Conservation (phyloP, 2,888 invertebrate species). For the Buathra laborator region DNA sequence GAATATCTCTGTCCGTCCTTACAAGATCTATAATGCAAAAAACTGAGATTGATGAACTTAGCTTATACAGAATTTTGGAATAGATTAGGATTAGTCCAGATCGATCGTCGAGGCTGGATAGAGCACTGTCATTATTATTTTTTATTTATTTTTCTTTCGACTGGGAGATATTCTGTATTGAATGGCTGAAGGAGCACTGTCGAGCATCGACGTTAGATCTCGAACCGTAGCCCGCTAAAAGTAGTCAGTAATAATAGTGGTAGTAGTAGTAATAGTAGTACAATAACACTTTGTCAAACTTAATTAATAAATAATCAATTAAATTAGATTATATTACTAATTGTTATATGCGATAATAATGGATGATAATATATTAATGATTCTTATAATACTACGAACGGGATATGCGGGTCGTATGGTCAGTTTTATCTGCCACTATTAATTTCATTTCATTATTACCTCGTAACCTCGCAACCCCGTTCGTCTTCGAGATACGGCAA, state of each 20-base stretch:
- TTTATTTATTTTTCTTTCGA: constrained; percentile 14
- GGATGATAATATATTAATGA: constrained; percentile 85
- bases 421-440: constrained; percentile 48
- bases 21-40: constrained; percentile 74
- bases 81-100: constrained; percentile 77
- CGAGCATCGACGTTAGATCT: constrained; percentile 69
- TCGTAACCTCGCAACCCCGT: constrained; percentile 64
- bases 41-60: constrained; percentile 79
- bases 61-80: constrained; percentile 80
- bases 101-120: constrained; percentile 69
- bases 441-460: constrained; percentile 37
- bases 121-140: constrained; percentile 58
- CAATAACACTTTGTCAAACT: constrained; percentile 82
- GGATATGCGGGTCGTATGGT: constrained; percentile 68
- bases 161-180: constrained; percentile 45
- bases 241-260: constrained; percentile 72
- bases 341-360: constrained; percentile 84
- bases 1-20: constrained; percentile 79
- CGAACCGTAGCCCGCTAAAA: constrained; percentile 71
- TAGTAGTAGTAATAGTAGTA: constrained; percentile 76
- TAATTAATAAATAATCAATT: constrained; percentile 85
- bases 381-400: constrained; percentile 84
- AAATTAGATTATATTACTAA: constrained; percentile 85
- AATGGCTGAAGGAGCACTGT: constrained; percentile 49
- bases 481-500: constrained; percentile 70